Evolutionary conservation across 2,888 invertebrate genomes (phyloP), one percentile per base, ranked within the genome.

Genomic region (Sipunculus nudus): DNA sequence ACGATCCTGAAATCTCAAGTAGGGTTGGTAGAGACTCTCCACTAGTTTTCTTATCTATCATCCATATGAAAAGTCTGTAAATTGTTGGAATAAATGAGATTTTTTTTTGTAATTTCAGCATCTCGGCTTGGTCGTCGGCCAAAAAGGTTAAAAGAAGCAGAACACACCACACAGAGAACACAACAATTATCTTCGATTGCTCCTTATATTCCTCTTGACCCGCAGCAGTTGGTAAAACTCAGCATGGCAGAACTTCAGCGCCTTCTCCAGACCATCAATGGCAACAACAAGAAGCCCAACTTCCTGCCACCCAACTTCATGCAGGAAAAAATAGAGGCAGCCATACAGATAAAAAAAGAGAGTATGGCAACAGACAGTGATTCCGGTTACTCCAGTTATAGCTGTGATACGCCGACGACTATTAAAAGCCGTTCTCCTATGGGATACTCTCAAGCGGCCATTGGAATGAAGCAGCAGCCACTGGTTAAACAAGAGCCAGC

Each of bases 111-210:
- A 23, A 26, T 71, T 74, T 39, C 71, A 81, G 83, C 83, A n/a
- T 83, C 83, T 26, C 70, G 83, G 55, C 73, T 83, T 26, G 83
- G 82, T n/a, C 71, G 82, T 43, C 61, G 83, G 43, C 82, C 82
- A 39, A 83, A 83, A 61, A 71, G 81, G 31, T 68, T 81, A 64
- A 83, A 82, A 70, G 81, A 81, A 56, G 72, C 76, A 41, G 21
- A 62, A 58, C n/a, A 46, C 19, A 21, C 26, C 49, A n/a, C 25
- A 28, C 29, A 38, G 28, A 40, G 35, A 26, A 16, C 25, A 23
- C 28, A 45, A 45, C 0, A 39, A n/a, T 29, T 35, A 35, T 41
- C 61, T 38, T 76, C 77, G 28, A 80, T 80, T 29, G 78, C 78
- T n/a, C 81, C 81, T 0, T 79, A 79, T 62, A 80, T 63, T n/a